Evolutionary conservation across 2,113 vertebrate genomes (phyloP).

Genomic region (Pitta sordida): DNA sequence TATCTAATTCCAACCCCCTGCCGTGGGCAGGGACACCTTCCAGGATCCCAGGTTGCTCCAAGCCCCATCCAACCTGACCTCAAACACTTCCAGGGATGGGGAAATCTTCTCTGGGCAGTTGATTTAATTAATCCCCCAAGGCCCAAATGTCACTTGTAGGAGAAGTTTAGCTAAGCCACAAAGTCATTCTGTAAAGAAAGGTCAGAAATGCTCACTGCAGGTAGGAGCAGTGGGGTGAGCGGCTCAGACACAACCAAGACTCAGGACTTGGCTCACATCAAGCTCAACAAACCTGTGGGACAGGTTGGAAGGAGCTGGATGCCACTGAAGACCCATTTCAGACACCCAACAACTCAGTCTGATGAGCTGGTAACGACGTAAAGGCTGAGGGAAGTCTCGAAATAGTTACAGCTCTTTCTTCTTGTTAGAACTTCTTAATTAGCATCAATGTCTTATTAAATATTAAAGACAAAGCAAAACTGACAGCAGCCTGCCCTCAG

Average conservation of each 20-base stretch:
- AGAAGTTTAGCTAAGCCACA: neutral
- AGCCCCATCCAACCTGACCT: neutral
- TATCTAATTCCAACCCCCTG: neutral
- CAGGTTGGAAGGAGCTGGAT: rapidly evolving
- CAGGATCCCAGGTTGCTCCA: neutral
- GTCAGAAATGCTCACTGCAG: neutral
- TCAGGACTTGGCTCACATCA: rapidly evolving
- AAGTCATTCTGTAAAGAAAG: neutral
- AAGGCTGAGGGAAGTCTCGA: neutral
- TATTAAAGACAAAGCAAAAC: neutral
- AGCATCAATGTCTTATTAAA: neutral
- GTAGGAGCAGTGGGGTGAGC: neutral
- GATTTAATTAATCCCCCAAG: neutral
- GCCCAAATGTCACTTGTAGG: neutral
- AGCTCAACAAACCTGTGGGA: rapidly evolving
- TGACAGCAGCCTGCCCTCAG: neutral
- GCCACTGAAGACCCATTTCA: neutral
- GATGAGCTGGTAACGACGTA: rapidly evolving
- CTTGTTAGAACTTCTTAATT: neutral
- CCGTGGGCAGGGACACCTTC: neutral
- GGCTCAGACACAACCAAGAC: neutral
- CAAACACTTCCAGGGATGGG: neutral
- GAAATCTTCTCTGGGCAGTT: neutral
- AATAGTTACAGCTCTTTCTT: neutral
- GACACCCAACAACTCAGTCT: neutral